Base-by-base conservation (phyloP, 1,140 invertebrate genomes). In the Rhynchophorus ferrugineus region DNA sequence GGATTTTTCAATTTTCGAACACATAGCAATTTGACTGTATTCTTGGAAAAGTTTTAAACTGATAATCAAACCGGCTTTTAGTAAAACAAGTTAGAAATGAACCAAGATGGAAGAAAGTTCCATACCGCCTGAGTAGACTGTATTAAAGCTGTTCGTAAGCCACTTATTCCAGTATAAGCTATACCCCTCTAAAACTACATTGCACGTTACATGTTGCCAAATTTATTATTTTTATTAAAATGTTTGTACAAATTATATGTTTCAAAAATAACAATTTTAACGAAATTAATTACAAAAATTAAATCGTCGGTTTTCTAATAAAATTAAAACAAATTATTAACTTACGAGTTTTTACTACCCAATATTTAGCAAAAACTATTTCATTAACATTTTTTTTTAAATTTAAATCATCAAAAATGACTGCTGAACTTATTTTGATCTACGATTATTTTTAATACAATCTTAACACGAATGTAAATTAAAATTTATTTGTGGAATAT, bases 51-150 rank as follows among this genome's bases (percentile, higher is more conserved):
- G 13, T 17, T 55, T 59, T 52, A 60, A 61, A 53, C 33, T 59
- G 58, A 58, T 54, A 55, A 56, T 56, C 59, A 48, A 67, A 58
- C 65, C 68, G 68, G 68, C 68, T 69, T 69, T 63, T 62, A 58
- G 58, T 52, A 60, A 29, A 61, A 62, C 58, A 62, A 69, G 51
- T 60, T 61, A 64, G 62, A 43, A 55, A 54, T 44, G 35, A 69
- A 67, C 61, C 69, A 71, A 71, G 66, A 71, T 71, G 69, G 70
- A 69, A 67, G 67, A 60, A 63, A 69, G 58, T 66, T 66, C 65
- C 66, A 69, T 69, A 63, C 67, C 69, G 68, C 69, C 69, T 65
- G 69, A 67, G 60, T 62, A 68, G 61, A 69, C 67, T 68, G 60
- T 57, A 64, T 64, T 57, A 63, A 62, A 59, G 62, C 61, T 63